phyloP scores from a whole-genome alignment of 2,888 invertebrate genomes.

The Dilophus febrilis region DNA sequence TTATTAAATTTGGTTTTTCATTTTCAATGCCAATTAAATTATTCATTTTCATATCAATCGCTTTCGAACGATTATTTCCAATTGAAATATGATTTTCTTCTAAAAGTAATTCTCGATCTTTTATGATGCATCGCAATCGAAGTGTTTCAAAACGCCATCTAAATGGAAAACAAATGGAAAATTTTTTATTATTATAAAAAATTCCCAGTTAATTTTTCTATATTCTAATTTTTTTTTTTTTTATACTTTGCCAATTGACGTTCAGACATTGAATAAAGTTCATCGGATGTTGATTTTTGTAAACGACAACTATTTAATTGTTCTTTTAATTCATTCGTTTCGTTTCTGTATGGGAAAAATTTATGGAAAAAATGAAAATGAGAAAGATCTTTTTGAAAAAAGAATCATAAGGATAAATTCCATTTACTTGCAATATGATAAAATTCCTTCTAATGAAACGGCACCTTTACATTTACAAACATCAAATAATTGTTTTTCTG shows the following conservation, averaged over 20 bases:
- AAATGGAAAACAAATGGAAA: conserved; percentile 5
- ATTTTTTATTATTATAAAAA: no score
- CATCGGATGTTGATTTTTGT: conserved; percentile 15
- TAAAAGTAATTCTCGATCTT: conserved; percentile 24
- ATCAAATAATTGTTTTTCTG: conserved; percentile 21
- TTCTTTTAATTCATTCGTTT: conserved; percentile 24
- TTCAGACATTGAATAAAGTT: no score
- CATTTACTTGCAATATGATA: conserved; percentile 29
- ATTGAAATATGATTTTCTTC: conserved; percentile 20
- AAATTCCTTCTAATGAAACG: conserved; percentile 26
- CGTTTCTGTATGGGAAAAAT: no score
- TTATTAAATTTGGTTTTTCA: no score
- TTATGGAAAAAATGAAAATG: not conserved
- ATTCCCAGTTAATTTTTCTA: conserved; percentile 1
- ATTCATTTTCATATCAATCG: no score
- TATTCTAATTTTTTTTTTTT: not conserved
- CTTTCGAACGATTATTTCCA: no score
- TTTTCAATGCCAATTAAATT: no score
- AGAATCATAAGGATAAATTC: conserved; percentile 8
- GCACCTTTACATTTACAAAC: conserved; percentile 22
- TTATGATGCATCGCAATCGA: conserved; percentile 24
- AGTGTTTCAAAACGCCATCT: conserved; percentile 30
- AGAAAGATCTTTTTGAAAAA: not conserved
- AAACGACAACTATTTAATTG: conserved; percentile 23
- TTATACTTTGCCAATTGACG: no score